A percentile compares a stretch with the other conserved stretches of the same genome.
Evolutionary conservation across 2,888 invertebrate genomes (phyloP).

Genomic region (Acanthosepion esculentum): DNA sequence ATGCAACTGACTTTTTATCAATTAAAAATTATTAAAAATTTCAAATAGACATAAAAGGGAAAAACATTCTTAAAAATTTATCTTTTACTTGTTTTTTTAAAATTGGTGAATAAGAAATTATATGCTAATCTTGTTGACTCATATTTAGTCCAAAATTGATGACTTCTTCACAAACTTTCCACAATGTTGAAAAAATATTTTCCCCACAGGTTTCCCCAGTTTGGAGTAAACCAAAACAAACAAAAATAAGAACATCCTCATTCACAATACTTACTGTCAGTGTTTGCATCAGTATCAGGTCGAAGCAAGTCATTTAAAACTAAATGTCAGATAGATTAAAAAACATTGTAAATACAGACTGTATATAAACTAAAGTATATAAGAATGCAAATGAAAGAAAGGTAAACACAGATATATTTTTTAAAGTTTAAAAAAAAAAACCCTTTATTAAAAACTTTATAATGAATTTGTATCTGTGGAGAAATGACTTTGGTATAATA

Average conservation of each 20-base stretch:
- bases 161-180: neutral
- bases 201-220: neutral
- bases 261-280: conserved; percentile 1
- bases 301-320: conserved; percentile 36
- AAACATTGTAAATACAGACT: neutral
- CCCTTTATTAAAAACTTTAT: too few relatives aligned
- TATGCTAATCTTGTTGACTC: too few relatives aligned
- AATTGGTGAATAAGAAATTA: too few relatives aligned
- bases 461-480: neutral
- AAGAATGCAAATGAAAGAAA: neutral
- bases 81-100: too few relatives aligned
- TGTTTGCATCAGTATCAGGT: conserved; percentile 3
- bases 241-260: neutral
- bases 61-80: neutral
- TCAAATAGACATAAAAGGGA: neutral
- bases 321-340: neutral
- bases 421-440: too few relatives aligned
- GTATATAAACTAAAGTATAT: neutral
- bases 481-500: neutral
- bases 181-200: neutral
- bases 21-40: neutral
- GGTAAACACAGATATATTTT: neutral
- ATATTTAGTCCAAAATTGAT: too few relatives aligned
- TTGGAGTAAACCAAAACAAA: neutral
- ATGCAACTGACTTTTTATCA: too few relatives aligned